Percentiles rank a stretch among this genome's conserved stretches.
phyloP scores from a whole-genome alignment of 2,113 vertebrate species.

The Lepus europaeus region DNA sequence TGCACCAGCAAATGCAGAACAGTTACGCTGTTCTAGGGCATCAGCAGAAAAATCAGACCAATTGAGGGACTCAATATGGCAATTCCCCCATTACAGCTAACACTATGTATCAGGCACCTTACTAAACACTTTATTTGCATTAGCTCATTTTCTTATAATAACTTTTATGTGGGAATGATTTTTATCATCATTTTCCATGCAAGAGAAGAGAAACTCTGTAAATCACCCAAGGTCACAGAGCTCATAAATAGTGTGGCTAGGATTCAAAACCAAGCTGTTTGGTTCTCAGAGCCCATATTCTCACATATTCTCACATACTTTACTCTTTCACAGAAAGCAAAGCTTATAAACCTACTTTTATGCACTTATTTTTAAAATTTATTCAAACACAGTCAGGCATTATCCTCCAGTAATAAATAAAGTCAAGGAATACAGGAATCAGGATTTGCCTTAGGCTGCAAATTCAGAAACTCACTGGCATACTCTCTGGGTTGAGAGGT shows the following conservation, averaged over 20 bases:
- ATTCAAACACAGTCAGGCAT: slow-evolving; percentile 38
- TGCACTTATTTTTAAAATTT: not conserved
- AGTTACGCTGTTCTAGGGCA: not conserved
- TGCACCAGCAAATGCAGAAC: not conserved
- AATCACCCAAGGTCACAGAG: not conserved
- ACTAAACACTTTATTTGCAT: slow-evolving; percentile 23
- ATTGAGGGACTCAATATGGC: not conserved
- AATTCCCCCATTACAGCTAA: not conserved
- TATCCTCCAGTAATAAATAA: slow-evolving; percentile 28
- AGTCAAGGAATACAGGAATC: slow-evolving; percentile 26
- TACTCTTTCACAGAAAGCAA: not conserved
- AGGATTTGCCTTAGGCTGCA: not conserved
- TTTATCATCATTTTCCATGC: not conserved
- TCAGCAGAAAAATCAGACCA: not conserved
- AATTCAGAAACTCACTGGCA: not conserved
- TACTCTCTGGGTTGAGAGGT: not conserved
- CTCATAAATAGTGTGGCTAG: not conserved
- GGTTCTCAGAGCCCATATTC: not conserved
- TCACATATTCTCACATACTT: not conserved
- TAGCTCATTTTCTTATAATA: slow-evolving; percentile 3
- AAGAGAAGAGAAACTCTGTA: not conserved
- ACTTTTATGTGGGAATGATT: not conserved
- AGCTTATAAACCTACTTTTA: slow-evolving; percentile 3
- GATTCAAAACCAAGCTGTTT: not conserved
- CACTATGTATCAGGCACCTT: not conserved